Evolutionary conservation across 2,113 vertebrate genomes (phyloP), one percentile per base, ranked within the genome.

Genomic region (Pungitius pungitius): DNA sequence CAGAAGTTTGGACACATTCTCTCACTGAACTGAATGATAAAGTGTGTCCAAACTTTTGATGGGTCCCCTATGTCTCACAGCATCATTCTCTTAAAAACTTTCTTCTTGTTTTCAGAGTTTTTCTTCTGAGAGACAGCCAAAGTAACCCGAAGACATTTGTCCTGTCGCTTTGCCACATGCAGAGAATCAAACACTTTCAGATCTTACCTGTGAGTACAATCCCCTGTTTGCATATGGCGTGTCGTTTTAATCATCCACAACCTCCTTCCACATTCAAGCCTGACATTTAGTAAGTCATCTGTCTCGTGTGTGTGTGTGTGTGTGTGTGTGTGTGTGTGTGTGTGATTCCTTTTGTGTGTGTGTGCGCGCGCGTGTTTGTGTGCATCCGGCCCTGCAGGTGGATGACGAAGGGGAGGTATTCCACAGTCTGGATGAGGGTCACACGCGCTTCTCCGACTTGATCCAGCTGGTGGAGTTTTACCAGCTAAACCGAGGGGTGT

Each of bases 401-500:
- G 96, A 98, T 86, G 96, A 97, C 37, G 96, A 96, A 51, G 95
- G 96, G 9, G 95, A 96, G 63, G 85, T 94, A 11, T 96, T 96
- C 89, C 96, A 96, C 91, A 97, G 95, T n/a, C 93, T 98, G 83
- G 97, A 99, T 73, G 97, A 99, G 2, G 96, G 95, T 72, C 95
- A 97, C 84, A 99, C 97, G 1, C 95, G 94, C 71, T 99, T 99
- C 90, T 95, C 94, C 39, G 97, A 99, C 93, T 95, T 99, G 83
- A 97, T 97, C 84, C 98, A 99, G 91, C 90, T 99, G 78, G 97
- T 99, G 90, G 98, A 99, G 85, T 99, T 99, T 85, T 97, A 99
- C 90, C 97, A 97, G 69, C 94, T 99, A 73, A 99, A 99, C 92
- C 95, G 95, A 77, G 96, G 96, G 7, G 93, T 96, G 58, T 92